A percentile compares a stretch with the other conserved stretches of the same genome.
These are phyloP conservation scores for Lycocerus yunnanus DNA, from an alignment of 2,888 invertebrate genomes.

Conservation along the genomic window DNA sequence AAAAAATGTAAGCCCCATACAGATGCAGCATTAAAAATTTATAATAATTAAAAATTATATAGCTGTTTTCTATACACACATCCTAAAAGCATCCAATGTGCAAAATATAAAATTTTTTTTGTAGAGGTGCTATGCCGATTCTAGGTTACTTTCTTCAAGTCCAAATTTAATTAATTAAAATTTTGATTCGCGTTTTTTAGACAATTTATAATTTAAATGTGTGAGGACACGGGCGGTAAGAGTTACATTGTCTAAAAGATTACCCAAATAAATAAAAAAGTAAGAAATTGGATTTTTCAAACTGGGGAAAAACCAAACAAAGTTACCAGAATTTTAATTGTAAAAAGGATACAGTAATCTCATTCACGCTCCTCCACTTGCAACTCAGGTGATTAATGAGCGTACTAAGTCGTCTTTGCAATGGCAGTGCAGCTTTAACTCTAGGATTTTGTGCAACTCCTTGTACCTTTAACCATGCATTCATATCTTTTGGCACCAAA, in stretches of 20 bases:
- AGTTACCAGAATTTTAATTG: background rate
- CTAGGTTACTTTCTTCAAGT: too few species aligned
- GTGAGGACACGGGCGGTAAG: too few species aligned
- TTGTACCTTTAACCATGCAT: conserved; percentile 85
- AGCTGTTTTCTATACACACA: too few species aligned
- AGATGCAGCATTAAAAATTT: too few species aligned
- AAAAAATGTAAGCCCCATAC: conserved; percentile 7
- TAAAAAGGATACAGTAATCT: conserved; percentile 64
- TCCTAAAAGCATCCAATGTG: too few species aligned
- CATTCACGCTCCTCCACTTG: conserved; percentile 72
- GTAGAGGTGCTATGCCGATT: too few species aligned
- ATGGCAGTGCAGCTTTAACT: conserved; percentile 71
- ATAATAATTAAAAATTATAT: too few species aligned
- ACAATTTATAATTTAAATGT: too few species aligned
- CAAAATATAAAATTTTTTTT: too few species aligned
- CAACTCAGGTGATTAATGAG: conserved; percentile 73
- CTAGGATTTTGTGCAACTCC: conserved; percentile 89
- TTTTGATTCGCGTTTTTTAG: too few species aligned
- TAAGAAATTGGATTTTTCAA: background rate
- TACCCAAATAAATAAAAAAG: background rate
- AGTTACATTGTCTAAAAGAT: too few species aligned
- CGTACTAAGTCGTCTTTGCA: conserved; percentile 73
- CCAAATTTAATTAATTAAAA: too few species aligned
- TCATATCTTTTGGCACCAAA: conserved; percentile 76
- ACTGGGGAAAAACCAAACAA: background rate